Conservation (phyloP, 2,888 invertebrate genomes). For the Caenorhabditis sulstoni region DNA sequence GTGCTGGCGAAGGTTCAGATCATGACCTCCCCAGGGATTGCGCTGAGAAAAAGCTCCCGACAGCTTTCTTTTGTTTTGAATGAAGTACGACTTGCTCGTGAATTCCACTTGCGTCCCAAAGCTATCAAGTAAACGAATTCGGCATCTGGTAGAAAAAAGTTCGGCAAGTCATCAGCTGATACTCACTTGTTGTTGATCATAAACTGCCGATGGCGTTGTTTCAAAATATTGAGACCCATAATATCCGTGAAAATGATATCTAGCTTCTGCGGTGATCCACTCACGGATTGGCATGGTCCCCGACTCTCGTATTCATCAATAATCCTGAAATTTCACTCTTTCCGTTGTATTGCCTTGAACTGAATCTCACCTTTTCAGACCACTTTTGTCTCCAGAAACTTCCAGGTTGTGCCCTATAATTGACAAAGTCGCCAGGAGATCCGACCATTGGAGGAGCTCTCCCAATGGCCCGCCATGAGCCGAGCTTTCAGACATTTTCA, state of each 20-base stretch:
- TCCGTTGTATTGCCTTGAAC: background rate
- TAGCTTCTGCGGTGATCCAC: conserved; percentile 62
- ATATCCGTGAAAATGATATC: conserved; percentile 82
- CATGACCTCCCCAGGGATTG: conserved; percentile 82
- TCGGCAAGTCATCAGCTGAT: too few relatives aligned
- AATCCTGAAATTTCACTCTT: conserved; percentile 19
- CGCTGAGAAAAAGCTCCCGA: conserved; percentile 73
- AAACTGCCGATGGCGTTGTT: conserved; percentile 77
- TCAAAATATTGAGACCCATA: conserved; percentile 81
- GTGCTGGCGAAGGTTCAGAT: conserved; percentile 80
- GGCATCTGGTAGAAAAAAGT: too few relatives aligned
- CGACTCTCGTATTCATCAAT: conserved; percentile 4
- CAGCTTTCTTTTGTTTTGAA: conserved; percentile 73
- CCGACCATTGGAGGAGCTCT: conserved; percentile 83
- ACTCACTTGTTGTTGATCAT: conserved; percentile 81
- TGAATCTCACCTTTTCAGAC: conserved; percentile 60
- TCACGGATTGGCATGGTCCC: conserved; percentile 44
- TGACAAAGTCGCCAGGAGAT: conserved; percentile 82
- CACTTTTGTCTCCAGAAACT: conserved; percentile 81
- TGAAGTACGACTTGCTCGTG: conserved; percentile 81
- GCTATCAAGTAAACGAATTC: conserved; percentile 82
- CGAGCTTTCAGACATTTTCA: conserved; percentile 82
- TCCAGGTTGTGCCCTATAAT: conserved; percentile 82
- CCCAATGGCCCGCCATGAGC: conserved; percentile 82
- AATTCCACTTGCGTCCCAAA: conserved; percentile 83